phyloP scores from a whole-genome alignment of 2,888 invertebrate genomes.

The Nemapogon koenigi region DNA sequence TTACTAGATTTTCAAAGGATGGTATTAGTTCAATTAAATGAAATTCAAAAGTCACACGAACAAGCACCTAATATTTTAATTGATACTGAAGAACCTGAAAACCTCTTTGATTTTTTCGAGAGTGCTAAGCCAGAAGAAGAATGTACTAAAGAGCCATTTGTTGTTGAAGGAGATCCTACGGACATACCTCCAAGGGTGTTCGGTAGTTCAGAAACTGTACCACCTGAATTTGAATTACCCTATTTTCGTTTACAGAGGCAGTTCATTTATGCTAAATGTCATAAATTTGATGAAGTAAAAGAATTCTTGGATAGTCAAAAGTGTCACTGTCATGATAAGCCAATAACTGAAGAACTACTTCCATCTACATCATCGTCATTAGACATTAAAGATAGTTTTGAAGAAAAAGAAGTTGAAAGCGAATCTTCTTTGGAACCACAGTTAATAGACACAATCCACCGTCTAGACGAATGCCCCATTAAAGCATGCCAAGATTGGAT shows the following conservation, averaged over 20 bases:
- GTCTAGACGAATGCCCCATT: slow-evolving; percentile 29
- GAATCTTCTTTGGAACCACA: slow-evolving; percentile 35
- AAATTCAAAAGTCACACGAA: slow-evolving; percentile 36
- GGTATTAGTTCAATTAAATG: slow-evolving; percentile 46
- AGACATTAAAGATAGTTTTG: slow-evolving; percentile 4
- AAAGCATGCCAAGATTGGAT: slow-evolving; percentile 28
- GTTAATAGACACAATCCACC: slow-evolving; percentile 29
- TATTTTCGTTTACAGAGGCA: slow-evolving; percentile 34
- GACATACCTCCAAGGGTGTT: slow-evolving; percentile 26
- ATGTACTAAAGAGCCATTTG: slow-evolving; percentile 38
- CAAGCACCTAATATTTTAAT: slow-evolving; percentile 28
- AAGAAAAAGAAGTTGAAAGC: slow-evolving; percentile 10
- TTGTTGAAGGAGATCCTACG: slow-evolving; percentile 35
- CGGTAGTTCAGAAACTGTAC: slow-evolving; percentile 43
- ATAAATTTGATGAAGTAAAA: slow-evolving; percentile 39
- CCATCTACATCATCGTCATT: not conserved
- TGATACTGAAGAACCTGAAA: slow-evolving; percentile 22
- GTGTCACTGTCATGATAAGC: slow-evolving; percentile 30
- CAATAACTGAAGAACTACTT: not conserved
- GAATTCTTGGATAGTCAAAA: slow-evolving; percentile 30
- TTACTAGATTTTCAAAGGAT: slow-evolving; percentile 48
- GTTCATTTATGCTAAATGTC: slow-evolving; percentile 47
- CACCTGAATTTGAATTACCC: slow-evolving; percentile 37
- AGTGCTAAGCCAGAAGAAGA: slow-evolving; percentile 13
- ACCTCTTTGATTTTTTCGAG: slow-evolving; percentile 11